These are phyloP conservation scores for Agrotis exclamationis DNA, from an alignment of 2,888 invertebrate species.

Conservation along the genomic window DNA sequence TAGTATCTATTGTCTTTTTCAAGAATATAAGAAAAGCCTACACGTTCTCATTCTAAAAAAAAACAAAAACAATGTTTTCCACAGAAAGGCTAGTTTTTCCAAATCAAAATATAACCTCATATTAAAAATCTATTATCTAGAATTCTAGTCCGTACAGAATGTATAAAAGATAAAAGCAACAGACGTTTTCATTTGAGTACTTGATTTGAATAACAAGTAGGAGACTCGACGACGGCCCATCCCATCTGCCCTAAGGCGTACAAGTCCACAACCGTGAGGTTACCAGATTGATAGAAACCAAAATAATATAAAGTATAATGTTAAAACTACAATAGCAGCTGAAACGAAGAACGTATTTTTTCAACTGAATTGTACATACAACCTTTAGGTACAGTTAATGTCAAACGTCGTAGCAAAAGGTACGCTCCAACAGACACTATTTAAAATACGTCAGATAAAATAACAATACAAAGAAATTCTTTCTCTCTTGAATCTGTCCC, in stretches of 20 bases:
- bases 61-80: not conserved
- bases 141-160: conserved; percentile 2
- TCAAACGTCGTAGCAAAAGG: conserved; percentile 10
- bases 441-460: conserved; percentile 31
- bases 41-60: not conserved
- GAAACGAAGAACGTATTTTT: conserved; percentile 30
- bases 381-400: conserved; percentile 9
- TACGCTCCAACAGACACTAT: conserved; percentile 25
- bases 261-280: conserved; percentile 20
- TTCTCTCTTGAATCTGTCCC: conserved; percentile 49
- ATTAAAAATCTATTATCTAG: not conserved
- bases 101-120: not conserved
- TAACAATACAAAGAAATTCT: conserved; percentile 41
- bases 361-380: conserved; percentile 4
- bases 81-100: not conserved
- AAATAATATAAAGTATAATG: conserved; percentile 19
- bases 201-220: conserved; percentile 40
- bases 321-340: conserved; percentile 27
- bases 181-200: conserved; percentile 29
- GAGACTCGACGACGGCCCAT: conserved; percentile 7
- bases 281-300: conserved; percentile 13
- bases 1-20: not conserved
- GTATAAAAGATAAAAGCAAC: conserved; percentile 9
- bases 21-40: not conserved
- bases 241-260: conserved; percentile 20